Base-by-base conservation (phyloP, 2,888 invertebrate genomes). In the Autographa pulchrina region DNA sequence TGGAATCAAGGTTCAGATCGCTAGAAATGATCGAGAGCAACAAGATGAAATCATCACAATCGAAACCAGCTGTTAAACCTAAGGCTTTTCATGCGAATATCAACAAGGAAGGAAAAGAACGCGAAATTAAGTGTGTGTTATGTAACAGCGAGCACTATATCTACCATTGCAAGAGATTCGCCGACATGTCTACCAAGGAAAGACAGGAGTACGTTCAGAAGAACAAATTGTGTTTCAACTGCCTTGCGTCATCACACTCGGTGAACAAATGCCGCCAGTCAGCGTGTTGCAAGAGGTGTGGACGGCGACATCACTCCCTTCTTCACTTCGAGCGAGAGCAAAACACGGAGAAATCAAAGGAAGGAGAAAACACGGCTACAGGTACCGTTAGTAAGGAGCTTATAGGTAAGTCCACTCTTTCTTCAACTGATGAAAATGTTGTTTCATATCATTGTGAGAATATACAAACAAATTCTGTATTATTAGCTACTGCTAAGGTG, bases 221-320 rank as follows among this genome's bases (percentile, higher is more conserved):
- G 11, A 69, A 61, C 13, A 54, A 38, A 2, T n/a, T 70, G 48
- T 68, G 71, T 64, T 72, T 67, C 14, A 71, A 71, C 20, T 71
- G 71, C 38, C 48, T 67, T 0, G 8, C 71, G 13, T 61, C 71
- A 14, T 13, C 60, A 1, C 71, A 71, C 31, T 6, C 63, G 9
- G 71, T 71, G 1, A 43, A 14, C 1, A 66, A 67, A 54, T 71
- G 71, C 60, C 67, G 69, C 0, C 25, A 64, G 6, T 60, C 64
- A 38, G 16, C 31, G 38, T n/a, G 60, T 13, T 71, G 71, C 38
- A 38, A 32, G 5, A 52, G 41, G 41, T 71, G 71, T 64, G 62
- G 63, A 5, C 5, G 67, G 25, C 20, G 67, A 2, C 67, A 71
- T 32, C 67, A 71, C 18, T 56, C 71, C 1, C 41, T 71, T 13